Evolutionary conservation across 2,797 vertebrate genomes (phyloP), one percentile per base, ranked within the genome.

Genomic region (Halcyon leucocephala): DNA sequence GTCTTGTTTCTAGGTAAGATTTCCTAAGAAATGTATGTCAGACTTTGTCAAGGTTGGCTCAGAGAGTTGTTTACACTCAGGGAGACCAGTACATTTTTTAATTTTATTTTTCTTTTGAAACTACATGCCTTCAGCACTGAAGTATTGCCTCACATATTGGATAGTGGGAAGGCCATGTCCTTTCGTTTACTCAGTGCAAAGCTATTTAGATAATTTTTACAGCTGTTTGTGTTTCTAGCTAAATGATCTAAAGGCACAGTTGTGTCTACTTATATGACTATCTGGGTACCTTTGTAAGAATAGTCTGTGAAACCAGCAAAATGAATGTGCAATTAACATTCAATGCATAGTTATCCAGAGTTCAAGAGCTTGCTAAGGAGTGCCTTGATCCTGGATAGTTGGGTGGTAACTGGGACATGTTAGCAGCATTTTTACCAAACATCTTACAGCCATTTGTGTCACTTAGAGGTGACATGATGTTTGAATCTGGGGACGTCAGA

Each of bases 181-280:
- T 82, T 87, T 65, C 29, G 33, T 89, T 94, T 89, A 71, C 42
- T 37, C 33, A 29, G 57, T 81, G 31, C n/a, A 83, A 78, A 91
- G 60, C 55, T 88, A 52, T 86, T 77, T 78, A 74, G 67, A 60
- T 86, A 91, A 71, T 81, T 95, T 93, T 89, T 94, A 48, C 37
- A 62, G 26, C 67, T 93, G 65, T 73, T 93, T 80, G 39, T 71
- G 17, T 94, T 95, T 70, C 69, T 86, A 31, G 39, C 14, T 74
- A 76, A 80, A 60, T 51, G 14, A 71, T 70, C 60, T 94, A 37
- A 93, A 67, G 76, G 52, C 72, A 77, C 15, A 77, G 1, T 85
- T 62, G 7, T 70, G 35, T 52, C 76, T 86, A 13, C 55, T 77
- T 85, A 6, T 8, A 10, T 51, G 55, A 70, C 29, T 66, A 0